These are phyloP conservation scores for Paraescarpia echinospica DNA, from an alignment of 1,140 invertebrate species.

Conservation along the genomic window DNA sequence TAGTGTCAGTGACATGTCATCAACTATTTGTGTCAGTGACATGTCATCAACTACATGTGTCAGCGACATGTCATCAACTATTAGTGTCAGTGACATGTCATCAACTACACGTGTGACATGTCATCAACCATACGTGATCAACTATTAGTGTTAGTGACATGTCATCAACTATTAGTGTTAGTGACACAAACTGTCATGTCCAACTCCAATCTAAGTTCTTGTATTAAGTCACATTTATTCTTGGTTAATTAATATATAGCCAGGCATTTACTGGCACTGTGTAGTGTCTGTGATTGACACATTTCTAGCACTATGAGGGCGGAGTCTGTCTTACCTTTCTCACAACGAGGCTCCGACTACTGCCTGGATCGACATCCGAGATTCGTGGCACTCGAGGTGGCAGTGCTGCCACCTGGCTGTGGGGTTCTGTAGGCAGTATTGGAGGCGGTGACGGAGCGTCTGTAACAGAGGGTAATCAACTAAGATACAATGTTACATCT, in stretches of 20 bases:
- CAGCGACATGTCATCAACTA: not conserved
- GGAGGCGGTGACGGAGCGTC: constrained; percentile 1
- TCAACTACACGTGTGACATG: not conserved
- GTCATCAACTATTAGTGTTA: too few species aligned
- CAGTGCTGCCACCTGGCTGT: not conserved
- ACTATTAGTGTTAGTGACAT: not conserved
- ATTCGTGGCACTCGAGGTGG: not conserved
- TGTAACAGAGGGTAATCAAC: not conserved
- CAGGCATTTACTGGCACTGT: too few species aligned
- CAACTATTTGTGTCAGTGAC: too few species aligned
- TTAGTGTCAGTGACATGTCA: not conserved
- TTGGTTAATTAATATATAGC: too few species aligned
- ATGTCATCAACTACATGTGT: not conserved
- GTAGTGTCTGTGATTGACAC: too few species aligned
- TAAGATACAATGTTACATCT: too few species aligned
- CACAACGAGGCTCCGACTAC: constrained; percentile 16
- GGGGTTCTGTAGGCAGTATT: not conserved
- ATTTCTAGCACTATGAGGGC: not conserved
- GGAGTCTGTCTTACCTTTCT: constrained; percentile 5
- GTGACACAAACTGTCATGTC: too few species aligned
- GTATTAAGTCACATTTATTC: too few species aligned
- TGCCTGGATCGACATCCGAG: not conserved
- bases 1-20: not conserved
- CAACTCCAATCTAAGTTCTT: too few species aligned
- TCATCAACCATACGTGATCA: not conserved